Percentiles rank a stretch among this genome's conserved stretches.
These are phyloP conservation scores for Himalopsyche japonica DNA, from an alignment of 2,888 invertebrate species.

Conservation along the genomic window DNA sequence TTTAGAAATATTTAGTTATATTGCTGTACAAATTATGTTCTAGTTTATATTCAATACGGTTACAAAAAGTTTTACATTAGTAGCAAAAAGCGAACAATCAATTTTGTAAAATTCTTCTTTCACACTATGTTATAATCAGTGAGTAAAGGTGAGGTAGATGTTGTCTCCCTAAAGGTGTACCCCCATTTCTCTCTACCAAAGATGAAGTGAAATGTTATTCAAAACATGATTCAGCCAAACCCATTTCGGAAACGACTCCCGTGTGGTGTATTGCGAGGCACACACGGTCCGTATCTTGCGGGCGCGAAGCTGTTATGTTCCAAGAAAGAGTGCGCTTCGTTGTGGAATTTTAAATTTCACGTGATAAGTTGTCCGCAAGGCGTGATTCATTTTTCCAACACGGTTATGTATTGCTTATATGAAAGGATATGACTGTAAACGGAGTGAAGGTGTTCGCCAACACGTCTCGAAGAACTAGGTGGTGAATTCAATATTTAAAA, in stretches of 20 bases:
- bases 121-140: constrained; percentile 16
- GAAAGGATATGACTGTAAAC: background rate
- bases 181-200: constrained; percentile 18
- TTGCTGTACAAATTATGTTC: too few relatives aligned
- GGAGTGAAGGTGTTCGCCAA: background rate
- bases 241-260: constrained; percentile 38
- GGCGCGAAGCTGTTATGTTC: background rate
- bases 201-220: constrained; percentile 40
- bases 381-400: background rate
- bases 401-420: background rate
- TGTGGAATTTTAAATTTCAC: background rate
- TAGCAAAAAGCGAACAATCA: too few relatives aligned
- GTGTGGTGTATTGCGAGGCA: background rate
- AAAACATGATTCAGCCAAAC: constrained; percentile 39
- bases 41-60: too few relatives aligned
- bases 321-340: background rate
- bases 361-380: background rate
- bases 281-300: background rate
- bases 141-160: background rate
- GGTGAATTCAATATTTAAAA: too few relatives aligned
- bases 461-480: too few relatives aligned
- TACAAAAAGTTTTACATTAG: too few relatives aligned
- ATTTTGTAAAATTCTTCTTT: too few relatives aligned
- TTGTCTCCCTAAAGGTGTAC: background rate
- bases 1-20: too few relatives aligned